phyloP scores from a whole-genome alignment of 1,140 invertebrate species.

The Paramacrobiotus metropolitanus region DNA sequence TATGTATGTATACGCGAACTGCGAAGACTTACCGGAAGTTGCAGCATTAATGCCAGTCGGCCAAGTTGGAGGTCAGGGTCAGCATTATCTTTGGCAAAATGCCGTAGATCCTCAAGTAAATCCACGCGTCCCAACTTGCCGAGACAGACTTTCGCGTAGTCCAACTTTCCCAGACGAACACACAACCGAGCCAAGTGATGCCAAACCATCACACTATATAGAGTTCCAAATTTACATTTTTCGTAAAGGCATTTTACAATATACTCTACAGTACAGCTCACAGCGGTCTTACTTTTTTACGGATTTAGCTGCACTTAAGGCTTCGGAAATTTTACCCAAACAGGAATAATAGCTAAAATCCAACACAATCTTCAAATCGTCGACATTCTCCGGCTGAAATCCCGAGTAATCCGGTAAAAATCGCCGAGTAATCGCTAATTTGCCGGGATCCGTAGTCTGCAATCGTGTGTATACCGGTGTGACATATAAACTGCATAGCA shows the following conservation, averaged over 20 bases:
- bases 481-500: too few relatives aligned
- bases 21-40: neutral
- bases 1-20: neutral
- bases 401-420: neutral
- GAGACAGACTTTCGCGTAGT: neutral
- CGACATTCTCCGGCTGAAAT: neutral
- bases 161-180: neutral
- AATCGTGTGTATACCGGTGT: too few relatives aligned
- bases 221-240: neutral
- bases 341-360: neutral
- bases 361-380: neutral
- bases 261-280: too few relatives aligned
- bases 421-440: neutral
- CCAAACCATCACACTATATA: neutral
- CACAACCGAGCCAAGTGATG: neutral
- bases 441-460: neutral
- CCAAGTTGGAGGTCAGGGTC: neutral
- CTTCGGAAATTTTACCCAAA: neutral
- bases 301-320: neutral
- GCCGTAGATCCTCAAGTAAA: neutral
- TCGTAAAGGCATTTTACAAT: neutral
- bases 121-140: neutral
- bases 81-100: neutral
- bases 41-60: neutral
- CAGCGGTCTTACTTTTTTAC: neutral